Evolutionary conservation across 1,140 invertebrate genomes (phyloP).

Genomic region (Cydia strobilella): DNA sequence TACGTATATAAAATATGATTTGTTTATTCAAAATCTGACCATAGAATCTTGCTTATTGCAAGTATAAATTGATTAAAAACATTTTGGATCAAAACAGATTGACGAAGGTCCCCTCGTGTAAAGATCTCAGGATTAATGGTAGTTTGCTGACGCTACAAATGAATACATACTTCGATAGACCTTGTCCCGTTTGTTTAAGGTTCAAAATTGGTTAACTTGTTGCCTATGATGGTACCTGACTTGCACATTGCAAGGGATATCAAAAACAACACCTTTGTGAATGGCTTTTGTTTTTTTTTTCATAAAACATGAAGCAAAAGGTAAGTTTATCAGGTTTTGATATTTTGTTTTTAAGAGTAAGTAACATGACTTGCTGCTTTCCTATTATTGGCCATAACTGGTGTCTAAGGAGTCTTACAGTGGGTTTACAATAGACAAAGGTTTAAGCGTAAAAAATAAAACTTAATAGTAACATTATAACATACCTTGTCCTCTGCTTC

Average conservation of each 20-base stretch:
- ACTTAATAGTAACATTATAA: not conserved
- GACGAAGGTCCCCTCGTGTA: conserved; percentile 44
- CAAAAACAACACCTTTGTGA: conserved; percentile 7
- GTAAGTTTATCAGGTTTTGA: not conserved
- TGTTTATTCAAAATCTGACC: not conserved
- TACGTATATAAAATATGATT: not conserved
- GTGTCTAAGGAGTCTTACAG: too few species aligned
- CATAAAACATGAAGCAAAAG: not conserved
- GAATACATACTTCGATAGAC: not conserved
- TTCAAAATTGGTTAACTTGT: conserved; percentile 31
- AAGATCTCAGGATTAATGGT: conserved; percentile 48
- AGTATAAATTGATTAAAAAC: conserved; percentile 1
- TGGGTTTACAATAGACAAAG: not conserved
- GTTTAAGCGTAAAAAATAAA: not conserved
- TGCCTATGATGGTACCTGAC: conserved; percentile 15
- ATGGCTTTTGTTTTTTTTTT: not conserved
- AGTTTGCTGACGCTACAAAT: conserved; percentile 42
- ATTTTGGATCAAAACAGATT: conserved; percentile 29
- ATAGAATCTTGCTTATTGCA: not conserved
- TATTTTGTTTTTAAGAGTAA: too few species aligned
- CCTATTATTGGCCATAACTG: too few species aligned
- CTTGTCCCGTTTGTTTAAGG: not conserved
- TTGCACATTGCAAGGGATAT: conserved; percentile 13
- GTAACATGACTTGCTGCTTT: too few species aligned
- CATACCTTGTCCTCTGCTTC: conserved; percentile 95